Evolutionary conservation across 2,797 vertebrate genomes (phyloP), one percentile per base, ranked within the genome.

Genomic region (Rallus crepitans): DNA sequence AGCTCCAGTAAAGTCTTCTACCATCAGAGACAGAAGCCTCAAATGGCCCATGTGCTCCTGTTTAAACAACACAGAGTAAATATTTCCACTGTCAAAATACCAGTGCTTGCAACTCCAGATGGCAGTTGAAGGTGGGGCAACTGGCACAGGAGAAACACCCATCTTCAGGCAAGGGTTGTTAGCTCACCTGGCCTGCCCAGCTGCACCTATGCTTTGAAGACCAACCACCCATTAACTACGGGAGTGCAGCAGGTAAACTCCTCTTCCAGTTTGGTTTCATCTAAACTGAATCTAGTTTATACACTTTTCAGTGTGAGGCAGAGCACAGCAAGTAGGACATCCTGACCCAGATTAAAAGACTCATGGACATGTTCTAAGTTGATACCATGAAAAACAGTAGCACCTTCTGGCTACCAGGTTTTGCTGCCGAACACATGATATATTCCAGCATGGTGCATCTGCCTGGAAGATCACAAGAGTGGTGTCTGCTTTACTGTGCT

Each of bases 361-460:
- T 35, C 0, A 0, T 56, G 39, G 28, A 35, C 3, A 56, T 7
- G 6, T 35, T 48, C 50, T 48, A 30, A 73, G 4, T 17, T 33
- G 69, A 20, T 4, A 28, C 5, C 17, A 9, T 31, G 55, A 91
- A 79, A 82, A 8, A 4, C 25, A 48, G 40, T 69, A 57, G 27
- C 24, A 45, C 6, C 2, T 56, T 60, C 50, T 56, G 24, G 11
- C 28, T 69, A 18, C 12, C 15, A 47, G 28, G 6, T 27, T 71
- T 64, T 93, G n/a, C 35, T 68, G n/a, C 27, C 21, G 68, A 42
- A 35, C 37, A 12, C 18, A 4, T 4, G 8, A 23, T 35, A 21
- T 37, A 11, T 53, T 47, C 47, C 55, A 68, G 31, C 45, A 52
- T 4, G 7, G 15, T 33, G 53, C 14, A 28, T 50, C 35, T 50